Base-by-base conservation (phyloP, 2,888 invertebrate genomes). In the Siphonodentalium dalli region DNA sequence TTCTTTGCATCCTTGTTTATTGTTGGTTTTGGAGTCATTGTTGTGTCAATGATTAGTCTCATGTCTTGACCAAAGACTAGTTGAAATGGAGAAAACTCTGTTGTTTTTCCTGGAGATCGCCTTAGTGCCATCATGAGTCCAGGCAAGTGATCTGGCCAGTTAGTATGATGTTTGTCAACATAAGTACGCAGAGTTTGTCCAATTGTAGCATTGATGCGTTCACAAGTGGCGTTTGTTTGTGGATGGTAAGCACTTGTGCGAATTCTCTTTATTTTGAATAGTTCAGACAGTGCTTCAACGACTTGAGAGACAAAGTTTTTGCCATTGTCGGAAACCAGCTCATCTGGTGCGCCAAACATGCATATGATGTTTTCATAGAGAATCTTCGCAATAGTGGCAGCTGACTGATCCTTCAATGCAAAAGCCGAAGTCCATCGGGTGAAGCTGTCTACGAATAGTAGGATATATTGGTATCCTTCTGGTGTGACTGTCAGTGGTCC, bases 51-150 rank as follows among this genome's bases (percentile, higher is more conserved):
- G n/a, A n/a, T n/a, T n/a, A n/a, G n/a, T n/a, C n/a, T n/a, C n/a
- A n/a, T n/a, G n/a, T n/a, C n/a, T n/a, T n/a, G n/a, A n/a, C n/a
- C n/a, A n/a, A n/a, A n/a, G n/a, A n/a, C n/a, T n/a, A n/a, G n/a
- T n/a, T n/a, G n/a, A n/a, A n/a, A n/a, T n/a, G n/a, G n/a, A n/a
- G n/a, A n/a, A n/a, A n/a, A n/a, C n/a, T n/a, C n/a, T n/a, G n/a
- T n/a, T n/a, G n/a, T n/a, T n/a, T 58, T 40, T 5, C 38, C 47
- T 11, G 48, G 41, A 2, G 58, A 47, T 29, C 37, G 53, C 31
- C 63, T 49, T 29, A 56, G 58, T 20, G 56, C 58, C 58, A 61
- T 55, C 50, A 63, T 51, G 5, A 61, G 50, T 3, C 52, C 46
- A 15, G 57, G 41, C 8, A 63, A 23, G 21, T 42, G 41, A 8